Base-by-base conservation (phyloP, 2,888 invertebrate species). In the Leptothorax acervorum region DNA sequence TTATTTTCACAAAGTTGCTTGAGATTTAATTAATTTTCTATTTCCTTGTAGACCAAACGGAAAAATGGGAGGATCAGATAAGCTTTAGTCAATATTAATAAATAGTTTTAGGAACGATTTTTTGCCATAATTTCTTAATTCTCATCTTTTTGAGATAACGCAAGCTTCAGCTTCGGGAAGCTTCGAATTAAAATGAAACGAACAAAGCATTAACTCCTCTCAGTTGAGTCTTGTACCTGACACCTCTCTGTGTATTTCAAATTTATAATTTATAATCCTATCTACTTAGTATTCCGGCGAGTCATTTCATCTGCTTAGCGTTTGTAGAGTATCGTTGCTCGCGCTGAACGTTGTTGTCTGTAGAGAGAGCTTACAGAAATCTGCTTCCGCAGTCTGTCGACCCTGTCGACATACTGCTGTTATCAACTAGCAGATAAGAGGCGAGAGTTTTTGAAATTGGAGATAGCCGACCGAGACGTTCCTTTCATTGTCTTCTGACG, bases 391-490 rank as follows among this genome's bases (percentile, higher is more conserved):
- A 12, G 45, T 35, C 23, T 23, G 23, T 23, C 23, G 23, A 23
- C 23, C 23, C 23, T 23, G 35, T 35, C 35, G 57, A 55, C 42
- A 66, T 68, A 76, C 42, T 11, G 42, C 6, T 31, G 63, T 76
- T 55, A 71, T 79, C 79, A n/a, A 23, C 35, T 18, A n/a, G 15
- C n/a, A 18, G 65, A 68, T 81, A 86, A 79, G 63, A 15, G 15
- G 39, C 31, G 31, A 65, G 55, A 55, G 12, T 84, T 83, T 83
- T 79, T 51, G 23, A 74, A 81, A 62, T 48, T 28, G 18, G 11
- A 28, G 82, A 85, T 76, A 73, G 31, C 48, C 55, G 57, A 75
- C 70, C 65, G 45, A 55, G 6, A 42, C 11, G 15, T 63, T 65
- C 28, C 62, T 28, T 60, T 6, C 39, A 15, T 42, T 11, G 39